Evolutionary conservation across 2,888 invertebrate genomes (phyloP).

Genomic region (Mamestra brassicae): DNA sequence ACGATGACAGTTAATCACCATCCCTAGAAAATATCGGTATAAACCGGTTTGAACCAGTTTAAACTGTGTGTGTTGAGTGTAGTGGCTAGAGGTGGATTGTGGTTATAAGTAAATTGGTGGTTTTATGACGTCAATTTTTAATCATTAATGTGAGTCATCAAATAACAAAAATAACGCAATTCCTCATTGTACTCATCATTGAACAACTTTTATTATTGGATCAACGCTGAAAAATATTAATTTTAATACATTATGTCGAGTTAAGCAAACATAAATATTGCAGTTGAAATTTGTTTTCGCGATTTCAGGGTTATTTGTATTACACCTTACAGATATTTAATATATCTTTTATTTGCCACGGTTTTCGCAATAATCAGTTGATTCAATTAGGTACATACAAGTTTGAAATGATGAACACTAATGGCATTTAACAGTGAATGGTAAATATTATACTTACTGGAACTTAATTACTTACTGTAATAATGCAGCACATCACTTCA

Average conservation of each 20-base stretch:
- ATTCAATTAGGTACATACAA: no score
- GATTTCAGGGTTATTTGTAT: no score
- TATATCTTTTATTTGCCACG: no score
- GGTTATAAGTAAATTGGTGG: slow-evolving; percentile 10
- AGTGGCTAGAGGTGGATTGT: slow-evolving; percentile 10
- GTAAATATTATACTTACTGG: no score
- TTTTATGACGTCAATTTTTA: slow-evolving; percentile 13
- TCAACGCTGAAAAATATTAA: no score
- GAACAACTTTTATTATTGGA: no score
- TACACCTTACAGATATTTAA: no score
- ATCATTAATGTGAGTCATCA: not conserved
- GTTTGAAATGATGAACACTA: not conserved
- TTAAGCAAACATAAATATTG: no score
- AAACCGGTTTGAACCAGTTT: slow-evolving; percentile 21
- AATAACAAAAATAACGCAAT: not conserved
- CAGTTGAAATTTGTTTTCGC: no score
- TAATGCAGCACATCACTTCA: not conserved
- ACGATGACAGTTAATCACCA: slow-evolving; percentile 63
- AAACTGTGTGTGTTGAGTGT: slow-evolving; percentile 10
- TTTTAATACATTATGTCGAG: no score
- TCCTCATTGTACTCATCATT: no score
- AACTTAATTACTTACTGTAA: not conserved
- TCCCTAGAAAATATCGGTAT: slow-evolving; percentile 54
- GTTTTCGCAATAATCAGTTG: no score
- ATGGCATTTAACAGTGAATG: not conserved